Conservation (phyloP, 2,888 invertebrate genomes). For the Deilephila elpenor region DNA sequence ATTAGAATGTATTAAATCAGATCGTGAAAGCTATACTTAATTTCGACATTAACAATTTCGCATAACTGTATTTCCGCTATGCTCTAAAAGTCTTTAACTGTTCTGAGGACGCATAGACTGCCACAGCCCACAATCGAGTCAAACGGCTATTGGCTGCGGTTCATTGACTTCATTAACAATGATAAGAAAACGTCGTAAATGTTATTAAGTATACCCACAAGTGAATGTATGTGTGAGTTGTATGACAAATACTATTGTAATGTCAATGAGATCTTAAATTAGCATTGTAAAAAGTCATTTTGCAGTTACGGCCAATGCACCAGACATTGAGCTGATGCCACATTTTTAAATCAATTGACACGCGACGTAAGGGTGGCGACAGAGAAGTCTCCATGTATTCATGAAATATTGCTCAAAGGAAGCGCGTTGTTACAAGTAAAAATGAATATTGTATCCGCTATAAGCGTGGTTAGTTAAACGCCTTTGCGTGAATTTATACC, state of each 20-base stretch:
- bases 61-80: background rate
- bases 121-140: background rate
- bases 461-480: background rate
- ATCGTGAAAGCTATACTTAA: background rate
- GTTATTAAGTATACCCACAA: background rate
- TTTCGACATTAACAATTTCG: background rate
- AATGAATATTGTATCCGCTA: background rate
- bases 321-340: background rate
- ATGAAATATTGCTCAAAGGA: background rate
- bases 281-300: background rate
- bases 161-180: slow-evolving; percentile 1
- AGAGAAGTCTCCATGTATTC: background rate
- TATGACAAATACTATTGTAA: background rate
- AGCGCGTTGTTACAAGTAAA: background rate
- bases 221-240: background rate
- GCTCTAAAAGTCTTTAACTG: background rate
- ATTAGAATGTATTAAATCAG: background rate
- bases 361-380: background rate
- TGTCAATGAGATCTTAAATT: background rate
- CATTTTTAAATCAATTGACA: background rate
- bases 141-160: background rate
- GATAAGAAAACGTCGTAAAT: background rate
- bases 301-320: background rate
- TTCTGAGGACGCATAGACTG: background rate
- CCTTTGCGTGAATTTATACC: background rate